phyloP scores from a whole-genome alignment of 1,140 invertebrate genomes.

The Listronotus bonariensis region DNA sequence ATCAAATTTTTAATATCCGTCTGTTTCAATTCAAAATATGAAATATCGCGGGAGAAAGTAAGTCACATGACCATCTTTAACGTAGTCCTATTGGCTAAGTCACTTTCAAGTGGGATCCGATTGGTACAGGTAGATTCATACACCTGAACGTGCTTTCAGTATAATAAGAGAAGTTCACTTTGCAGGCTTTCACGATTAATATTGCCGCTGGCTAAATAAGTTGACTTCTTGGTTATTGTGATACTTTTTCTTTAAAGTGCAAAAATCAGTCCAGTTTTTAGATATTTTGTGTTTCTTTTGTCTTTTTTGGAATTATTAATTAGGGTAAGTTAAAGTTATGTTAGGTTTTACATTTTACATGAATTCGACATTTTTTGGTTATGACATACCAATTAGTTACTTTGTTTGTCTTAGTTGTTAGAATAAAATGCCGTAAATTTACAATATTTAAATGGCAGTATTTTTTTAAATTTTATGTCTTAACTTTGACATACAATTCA shows the following conservation, averaged over 20 bases:
- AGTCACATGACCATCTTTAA: not conserved
- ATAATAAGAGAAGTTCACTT: conserved; percentile 36
- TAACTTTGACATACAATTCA: too few relatives aligned
- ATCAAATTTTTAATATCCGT: too few relatives aligned
- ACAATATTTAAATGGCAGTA: too few relatives aligned
- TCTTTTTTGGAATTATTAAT: not conserved
- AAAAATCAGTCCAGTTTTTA: not conserved
- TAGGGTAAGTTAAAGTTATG: too few relatives aligned
- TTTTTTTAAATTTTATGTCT: too few relatives aligned
- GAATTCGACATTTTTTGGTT: too few relatives aligned
- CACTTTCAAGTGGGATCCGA: conserved; percentile 9
- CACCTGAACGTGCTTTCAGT: conserved; percentile 44
- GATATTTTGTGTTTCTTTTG: not conserved
- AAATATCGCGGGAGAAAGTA: conserved; percentile 20
- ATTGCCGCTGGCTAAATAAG: not conserved
- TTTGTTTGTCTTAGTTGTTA: too few relatives aligned
- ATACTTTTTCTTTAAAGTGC: not conserved
- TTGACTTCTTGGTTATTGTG: not conserved
- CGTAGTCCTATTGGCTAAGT: conserved; percentile 35
- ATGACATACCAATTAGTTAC: too few relatives aligned
- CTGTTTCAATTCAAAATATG: conserved; percentile 1
- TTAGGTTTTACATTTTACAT: too few relatives aligned
- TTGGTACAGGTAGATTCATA: conserved; percentile 38
- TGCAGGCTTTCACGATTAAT: conserved; percentile 19
- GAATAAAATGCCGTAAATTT: too few relatives aligned